These are phyloP conservation scores for Pandemis cinnamomeana DNA, from an alignment of 2,888 invertebrate species.

Conservation along the genomic window DNA sequence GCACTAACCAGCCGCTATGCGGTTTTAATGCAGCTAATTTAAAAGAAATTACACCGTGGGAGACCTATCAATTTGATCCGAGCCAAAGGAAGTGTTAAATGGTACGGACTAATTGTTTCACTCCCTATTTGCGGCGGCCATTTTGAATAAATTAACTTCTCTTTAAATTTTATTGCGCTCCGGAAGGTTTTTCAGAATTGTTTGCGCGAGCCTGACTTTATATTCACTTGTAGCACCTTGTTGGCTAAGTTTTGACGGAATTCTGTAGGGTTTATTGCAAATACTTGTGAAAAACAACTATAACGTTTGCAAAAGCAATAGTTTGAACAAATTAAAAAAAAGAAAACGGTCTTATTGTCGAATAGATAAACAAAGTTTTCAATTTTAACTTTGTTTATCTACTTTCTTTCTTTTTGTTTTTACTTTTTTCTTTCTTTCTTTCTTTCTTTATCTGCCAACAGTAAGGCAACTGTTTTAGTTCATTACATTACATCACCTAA, in stretches of 20 bases:
- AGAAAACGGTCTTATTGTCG: too few relatives aligned
- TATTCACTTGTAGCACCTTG: conserved; percentile 4
- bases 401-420: too few relatives aligned
- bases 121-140: conserved; percentile 54
- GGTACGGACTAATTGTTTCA: conserved; percentile 62
- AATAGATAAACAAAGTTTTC: too few relatives aligned
- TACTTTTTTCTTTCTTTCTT: too few relatives aligned
- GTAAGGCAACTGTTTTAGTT: too few relatives aligned
- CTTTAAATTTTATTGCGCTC: not conserved
- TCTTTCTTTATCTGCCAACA: too few relatives aligned
- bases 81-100: conserved; percentile 55
- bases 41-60: conserved; percentile 43
- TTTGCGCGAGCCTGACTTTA: not conserved
- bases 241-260: not conserved
- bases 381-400: too few relatives aligned
- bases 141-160: conserved; percentile 51
- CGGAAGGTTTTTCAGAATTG: conserved; percentile 1
- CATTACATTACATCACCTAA: too few relatives aligned
- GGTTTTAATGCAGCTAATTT: conserved; percentile 42
- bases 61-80: conserved; percentile 57
- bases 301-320: not conserved
- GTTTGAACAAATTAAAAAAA: too few relatives aligned
- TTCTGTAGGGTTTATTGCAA: too few relatives aligned
- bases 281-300: not conserved
- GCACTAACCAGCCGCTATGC: conserved; percentile 50